Conservation (phyloP, 2,113 vertebrate genomes). For the Regulus satrapa region DNA sequence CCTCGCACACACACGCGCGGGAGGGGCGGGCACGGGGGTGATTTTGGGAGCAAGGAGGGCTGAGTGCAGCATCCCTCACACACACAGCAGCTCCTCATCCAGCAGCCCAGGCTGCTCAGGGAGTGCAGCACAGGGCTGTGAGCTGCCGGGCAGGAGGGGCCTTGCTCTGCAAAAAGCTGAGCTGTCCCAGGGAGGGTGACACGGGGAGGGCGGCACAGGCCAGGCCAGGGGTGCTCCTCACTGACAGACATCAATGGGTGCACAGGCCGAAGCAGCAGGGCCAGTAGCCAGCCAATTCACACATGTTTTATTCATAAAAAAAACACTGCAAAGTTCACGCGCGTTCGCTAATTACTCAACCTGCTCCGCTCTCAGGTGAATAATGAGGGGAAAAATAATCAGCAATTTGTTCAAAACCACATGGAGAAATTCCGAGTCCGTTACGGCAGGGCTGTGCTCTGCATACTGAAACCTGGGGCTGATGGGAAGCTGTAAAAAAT, state of each 20-base stretch:
- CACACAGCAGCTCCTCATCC: neutral
- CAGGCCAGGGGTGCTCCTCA: rapidly evolving
- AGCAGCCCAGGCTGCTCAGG: rapidly evolving
- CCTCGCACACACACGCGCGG: neutral
- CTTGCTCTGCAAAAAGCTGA: rapidly evolving
- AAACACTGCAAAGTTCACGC: neutral
- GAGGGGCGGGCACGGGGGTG: neutral
- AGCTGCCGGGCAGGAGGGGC: neutral
- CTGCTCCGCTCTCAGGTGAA: conserved; percentile 28
- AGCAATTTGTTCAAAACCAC: neutral
- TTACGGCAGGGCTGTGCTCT: neutral
- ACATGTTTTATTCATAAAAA: neutral
- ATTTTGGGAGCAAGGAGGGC: neutral
- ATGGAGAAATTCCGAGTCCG: neutral
- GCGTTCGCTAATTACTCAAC: neutral
- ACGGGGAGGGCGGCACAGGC: neutral
- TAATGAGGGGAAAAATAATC: conserved; percentile 26
- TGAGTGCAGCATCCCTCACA: rapidly evolving
- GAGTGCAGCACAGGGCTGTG: neutral
- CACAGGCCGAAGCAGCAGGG: neutral
- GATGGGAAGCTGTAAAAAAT: rapidly evolving
- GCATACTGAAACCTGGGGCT: neutral
- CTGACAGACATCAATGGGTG: neutral
- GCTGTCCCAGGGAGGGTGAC: neutral
- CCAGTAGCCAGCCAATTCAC: neutral